phyloP scores from a whole-genome alignment of 2,888 invertebrate species.

The Philopedon plagiatum region DNA sequence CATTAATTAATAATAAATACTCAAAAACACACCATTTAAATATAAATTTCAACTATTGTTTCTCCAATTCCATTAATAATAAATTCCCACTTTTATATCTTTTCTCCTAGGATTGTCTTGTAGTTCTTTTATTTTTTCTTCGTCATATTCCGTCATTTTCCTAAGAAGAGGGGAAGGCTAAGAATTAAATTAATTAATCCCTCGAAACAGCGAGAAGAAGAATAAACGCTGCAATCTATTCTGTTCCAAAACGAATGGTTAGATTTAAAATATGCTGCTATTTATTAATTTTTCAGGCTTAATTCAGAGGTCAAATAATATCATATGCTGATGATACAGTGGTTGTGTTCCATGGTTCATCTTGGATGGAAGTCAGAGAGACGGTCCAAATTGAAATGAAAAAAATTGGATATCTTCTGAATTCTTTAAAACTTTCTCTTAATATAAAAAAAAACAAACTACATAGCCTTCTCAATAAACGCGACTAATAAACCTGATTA shows the following conservation, averaged over 20 bases:
- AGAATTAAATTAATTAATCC: constrained; percentile 65
- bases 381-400: no score
- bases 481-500: no score
- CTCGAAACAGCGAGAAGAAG: constrained; percentile 59
- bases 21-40: not conserved
- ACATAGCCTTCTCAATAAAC: no score
- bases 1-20: no score
- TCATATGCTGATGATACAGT: no score
- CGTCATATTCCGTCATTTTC: constrained; percentile 54
- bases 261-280: constrained; percentile 57
- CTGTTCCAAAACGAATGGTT: constrained; percentile 59
- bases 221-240: constrained; percentile 60
- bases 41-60: constrained; percentile 19
- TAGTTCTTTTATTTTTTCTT: constrained; percentile 51
- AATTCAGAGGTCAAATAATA: no score
- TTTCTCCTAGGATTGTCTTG: constrained; percentile 27
- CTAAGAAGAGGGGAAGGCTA: constrained; percentile 59
- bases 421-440: no score
- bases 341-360: no score
- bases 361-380: no score
- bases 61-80: constrained; percentile 27
- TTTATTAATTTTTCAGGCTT: constrained; percentile 14
- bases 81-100: constrained; percentile 36
- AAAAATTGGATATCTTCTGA: no score
- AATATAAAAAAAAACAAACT: no score